These are phyloP conservation scores for Orientallactaga sibirica DNA, from an alignment of 2,797 vertebrate genomes.

Conservation along the genomic window DNA sequence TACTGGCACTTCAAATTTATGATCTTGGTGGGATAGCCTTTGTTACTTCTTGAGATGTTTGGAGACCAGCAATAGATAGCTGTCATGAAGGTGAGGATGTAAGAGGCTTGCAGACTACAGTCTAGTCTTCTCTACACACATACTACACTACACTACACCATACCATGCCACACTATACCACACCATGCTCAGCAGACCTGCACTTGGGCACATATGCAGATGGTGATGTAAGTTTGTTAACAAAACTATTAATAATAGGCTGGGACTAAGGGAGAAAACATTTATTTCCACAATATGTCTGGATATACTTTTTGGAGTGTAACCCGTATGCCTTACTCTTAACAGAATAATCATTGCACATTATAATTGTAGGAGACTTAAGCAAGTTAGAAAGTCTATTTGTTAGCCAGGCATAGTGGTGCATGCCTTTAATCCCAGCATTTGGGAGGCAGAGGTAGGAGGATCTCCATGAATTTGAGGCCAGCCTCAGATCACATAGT, in stretches of 20 bases:
- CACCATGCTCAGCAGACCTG: not conserved
- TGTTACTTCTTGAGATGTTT: not conserved
- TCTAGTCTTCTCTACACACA: not conserved
- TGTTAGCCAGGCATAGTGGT: too few relatives aligned
- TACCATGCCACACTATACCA: not conserved
- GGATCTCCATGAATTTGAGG: too few relatives aligned
- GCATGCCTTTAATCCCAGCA: too few relatives aligned
- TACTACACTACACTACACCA: too few relatives aligned
- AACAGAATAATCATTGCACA: constrained; percentile 54
- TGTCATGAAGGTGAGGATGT: not conserved
- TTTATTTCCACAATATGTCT: constrained; percentile 28
- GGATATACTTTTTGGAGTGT: constrained; percentile 54
- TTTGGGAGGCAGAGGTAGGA: too few relatives aligned
- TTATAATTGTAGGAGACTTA: constrained; percentile 63
- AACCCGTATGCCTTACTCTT: constrained; percentile 47
- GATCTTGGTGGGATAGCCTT: constrained; percentile 32
- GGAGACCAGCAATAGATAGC: not conserved
- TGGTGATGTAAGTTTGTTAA: constrained; percentile 28
- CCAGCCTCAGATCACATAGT: too few relatives aligned
- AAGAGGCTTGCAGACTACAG: not conserved
- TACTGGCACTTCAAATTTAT: constrained; percentile 22
- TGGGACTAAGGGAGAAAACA: not conserved
- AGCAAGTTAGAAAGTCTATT: constrained; percentile 71
- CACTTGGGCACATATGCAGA: not conserved
- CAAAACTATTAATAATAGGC: constrained; percentile 21